A percentile compares a stretch with the other conserved stretches of the same genome.
Conservation (phyloP, 2,888 invertebrate genomes). For the Dugesia japonica region DNA sequence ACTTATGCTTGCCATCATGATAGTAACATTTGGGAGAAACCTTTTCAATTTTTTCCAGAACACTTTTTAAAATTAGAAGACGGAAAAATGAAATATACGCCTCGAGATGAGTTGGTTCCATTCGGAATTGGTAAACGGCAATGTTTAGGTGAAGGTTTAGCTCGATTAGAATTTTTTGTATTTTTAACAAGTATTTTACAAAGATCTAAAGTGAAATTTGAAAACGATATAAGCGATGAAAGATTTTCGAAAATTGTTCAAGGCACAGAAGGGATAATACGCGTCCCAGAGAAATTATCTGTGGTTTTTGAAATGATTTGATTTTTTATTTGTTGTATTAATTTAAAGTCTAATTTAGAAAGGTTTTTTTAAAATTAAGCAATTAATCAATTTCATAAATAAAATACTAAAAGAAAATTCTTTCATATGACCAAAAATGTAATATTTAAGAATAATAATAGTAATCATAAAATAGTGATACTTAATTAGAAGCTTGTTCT, state of each 20-base stretch:
- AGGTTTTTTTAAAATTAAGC: too few species aligned
- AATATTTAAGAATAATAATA: too few species aligned
- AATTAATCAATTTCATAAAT: too few species aligned
- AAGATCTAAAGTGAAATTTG: constrained; percentile 16
- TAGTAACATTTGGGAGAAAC: constrained; percentile 28
- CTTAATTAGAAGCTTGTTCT: too few species aligned
- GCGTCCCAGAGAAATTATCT: not conserved
- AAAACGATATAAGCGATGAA: not conserved
- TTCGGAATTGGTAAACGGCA: constrained; percentile 29
- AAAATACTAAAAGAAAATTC: too few species aligned
- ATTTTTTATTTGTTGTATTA: too few species aligned
- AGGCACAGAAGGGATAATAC: constrained; percentile 16
- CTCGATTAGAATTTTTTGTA: constrained; percentile 31
- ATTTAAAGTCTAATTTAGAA: too few species aligned
- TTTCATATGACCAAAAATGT: too few species aligned
- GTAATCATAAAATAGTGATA: too few species aligned
- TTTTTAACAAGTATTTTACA: constrained; percentile 33
- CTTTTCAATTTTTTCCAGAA: constrained; percentile 31
- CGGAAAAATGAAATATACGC: not conserved
- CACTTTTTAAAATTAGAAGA: constrained; percentile 22
- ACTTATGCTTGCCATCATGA: constrained; percentile 33
- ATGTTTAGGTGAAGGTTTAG: constrained; percentile 33
- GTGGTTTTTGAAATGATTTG: constrained; percentile 23
- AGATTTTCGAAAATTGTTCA: not conserved
- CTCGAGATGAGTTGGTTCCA: constrained; percentile 30